Base-by-base conservation (phyloP, 2,797 vertebrate genomes). In the Spea hammondii region DNA sequence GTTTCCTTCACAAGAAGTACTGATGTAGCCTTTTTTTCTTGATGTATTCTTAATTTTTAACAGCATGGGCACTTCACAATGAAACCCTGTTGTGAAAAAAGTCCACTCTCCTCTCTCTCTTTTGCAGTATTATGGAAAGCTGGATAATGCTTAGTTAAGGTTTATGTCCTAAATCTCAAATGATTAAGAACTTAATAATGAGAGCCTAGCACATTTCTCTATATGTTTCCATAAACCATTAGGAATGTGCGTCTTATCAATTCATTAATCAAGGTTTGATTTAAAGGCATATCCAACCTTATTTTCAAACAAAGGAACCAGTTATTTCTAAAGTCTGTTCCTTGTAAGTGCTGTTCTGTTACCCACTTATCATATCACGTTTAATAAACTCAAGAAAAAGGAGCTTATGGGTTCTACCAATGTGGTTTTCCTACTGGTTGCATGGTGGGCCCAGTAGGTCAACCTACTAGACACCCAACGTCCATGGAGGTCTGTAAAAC, bases 151-250 rank as follows among this genome's bases (percentile, higher is more conserved):
- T 32, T 32, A 67, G 46, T 48, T 46, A 49, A 67, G 65, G 10
- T 49, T 67, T 67, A 49, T 49, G 45, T 67, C 8, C 2, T 49
- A 49, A 67, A 67, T 5, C 45, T 67, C 46, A 67, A 13, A 49
- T 48, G 13, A 67, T 67, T 49, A 67, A 67, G 59, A 62, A 62
- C 59, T 17, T 62, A 62, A 62, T 62, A 62, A 62, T 4, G 59
- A 32, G 59, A 17, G n/a, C n/a, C 59, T 12, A 32, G 32, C n/a
- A 62, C 6, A 32, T 62, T 12, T 62, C n/a, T 17, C 0, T 14
- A 53, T 53, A 7, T 4, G 59, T 17, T 62, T 62, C 32, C 4
- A 17, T 62, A n/a, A 5, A 62, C 7, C 12, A 17, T 62, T 17
- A 62, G 14, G n/a, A 62, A 12, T 17, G 9, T 6, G 6, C 59